These are phyloP conservation scores for Pristionchus japonicus DNA, from an alignment of 2,888 invertebrate genomes.

Conservation along the genomic window DNA sequence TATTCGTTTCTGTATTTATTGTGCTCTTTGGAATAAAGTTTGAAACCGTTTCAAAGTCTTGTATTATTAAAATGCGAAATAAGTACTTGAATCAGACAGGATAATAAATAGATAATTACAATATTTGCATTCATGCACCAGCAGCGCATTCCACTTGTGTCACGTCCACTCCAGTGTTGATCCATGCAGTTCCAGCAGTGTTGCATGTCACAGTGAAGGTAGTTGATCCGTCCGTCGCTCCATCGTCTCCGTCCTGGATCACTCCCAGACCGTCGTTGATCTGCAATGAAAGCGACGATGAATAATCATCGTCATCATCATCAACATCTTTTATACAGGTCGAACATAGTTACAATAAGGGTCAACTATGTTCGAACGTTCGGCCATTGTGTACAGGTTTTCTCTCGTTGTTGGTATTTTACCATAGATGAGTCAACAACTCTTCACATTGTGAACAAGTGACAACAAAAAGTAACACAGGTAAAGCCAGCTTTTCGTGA, in stretches of 20 bases:
- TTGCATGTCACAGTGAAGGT: not conserved
- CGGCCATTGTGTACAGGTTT: too few species aligned
- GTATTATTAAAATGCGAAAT: not conserved
- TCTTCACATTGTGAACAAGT: too few species aligned
- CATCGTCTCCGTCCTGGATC: not conserved
- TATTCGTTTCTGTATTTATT: not conserved
- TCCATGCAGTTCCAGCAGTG: not conserved
- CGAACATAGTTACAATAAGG: too few species aligned
- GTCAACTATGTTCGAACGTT: too few species aligned
- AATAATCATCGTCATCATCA: too few species aligned
- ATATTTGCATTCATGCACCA: not conserved
- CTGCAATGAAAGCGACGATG: not conserved
- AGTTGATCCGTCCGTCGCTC: not conserved
- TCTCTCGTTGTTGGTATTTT: too few species aligned
- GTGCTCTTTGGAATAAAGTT: not conserved
- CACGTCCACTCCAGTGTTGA: not conserved
- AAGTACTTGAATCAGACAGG: too few species aligned
- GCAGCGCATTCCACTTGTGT: not conserved
- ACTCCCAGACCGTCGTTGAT: not conserved
- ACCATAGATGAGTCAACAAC: too few species aligned
- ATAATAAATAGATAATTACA: too few species aligned
- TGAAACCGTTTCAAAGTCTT: not conserved
- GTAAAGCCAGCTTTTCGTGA: too few species aligned
- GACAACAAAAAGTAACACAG: too few species aligned
- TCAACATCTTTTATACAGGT: too few species aligned